Conservation (phyloP, 2,888 invertebrate species). For the Parnassius apollo region DNA sequence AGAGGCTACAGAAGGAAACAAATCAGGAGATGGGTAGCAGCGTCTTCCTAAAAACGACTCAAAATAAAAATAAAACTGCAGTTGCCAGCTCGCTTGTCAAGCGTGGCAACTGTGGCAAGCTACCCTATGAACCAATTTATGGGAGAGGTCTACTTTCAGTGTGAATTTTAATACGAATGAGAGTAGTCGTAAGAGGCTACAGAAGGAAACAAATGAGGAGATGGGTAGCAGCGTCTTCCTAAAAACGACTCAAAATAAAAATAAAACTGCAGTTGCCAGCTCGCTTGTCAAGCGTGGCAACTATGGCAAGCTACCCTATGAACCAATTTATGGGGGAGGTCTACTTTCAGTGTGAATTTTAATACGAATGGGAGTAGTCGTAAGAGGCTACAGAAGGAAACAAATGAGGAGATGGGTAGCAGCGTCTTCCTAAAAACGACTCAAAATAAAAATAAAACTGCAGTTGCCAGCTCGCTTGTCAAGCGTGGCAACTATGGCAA, state of each 20-base stretch:
- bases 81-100: background rate
- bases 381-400: background rate
- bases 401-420: background rate
- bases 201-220: background rate
- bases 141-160: too few relatives aligned
- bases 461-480: background rate
- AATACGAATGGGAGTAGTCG: too few relatives aligned
- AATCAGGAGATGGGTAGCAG: background rate
- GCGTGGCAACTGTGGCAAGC: background rate
- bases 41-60: background rate
- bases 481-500: background rate
- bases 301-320: background rate
- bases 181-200: too few relatives aligned
- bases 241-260: too few relatives aligned
- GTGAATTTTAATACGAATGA: too few relatives aligned
- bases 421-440: background rate
- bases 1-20: background rate
- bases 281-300: background rate
- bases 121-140: background rate
- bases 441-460: background rate
- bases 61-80: background rate
- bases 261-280: background rate
- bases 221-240: background rate
- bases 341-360: too few relatives aligned
- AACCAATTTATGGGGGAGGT: background rate